Conservation (phyloP, 2,888 invertebrate species). For the Chironomus riparius region DNA sequence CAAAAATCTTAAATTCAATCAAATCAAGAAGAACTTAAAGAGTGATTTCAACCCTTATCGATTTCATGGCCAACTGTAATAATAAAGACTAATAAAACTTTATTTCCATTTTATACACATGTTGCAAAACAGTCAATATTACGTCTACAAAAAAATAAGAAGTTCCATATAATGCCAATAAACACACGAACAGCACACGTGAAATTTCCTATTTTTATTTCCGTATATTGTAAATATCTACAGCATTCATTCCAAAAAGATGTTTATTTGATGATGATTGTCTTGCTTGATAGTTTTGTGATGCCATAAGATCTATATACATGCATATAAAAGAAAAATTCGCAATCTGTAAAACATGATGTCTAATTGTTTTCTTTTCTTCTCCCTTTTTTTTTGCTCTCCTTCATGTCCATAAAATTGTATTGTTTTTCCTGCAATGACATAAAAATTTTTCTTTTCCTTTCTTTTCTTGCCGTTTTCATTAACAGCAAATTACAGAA, state of each 20-base stretch:
- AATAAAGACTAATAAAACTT: too few species aligned
- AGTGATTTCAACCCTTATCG: too few species aligned
- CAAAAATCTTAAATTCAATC: too few species aligned
- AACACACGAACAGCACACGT: too few species aligned
- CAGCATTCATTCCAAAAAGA: not conserved
- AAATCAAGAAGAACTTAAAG: too few species aligned
- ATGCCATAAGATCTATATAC: not conserved
- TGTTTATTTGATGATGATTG: conserved; percentile 27
- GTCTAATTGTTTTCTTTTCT: not conserved
- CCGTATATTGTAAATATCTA: too few species aligned
- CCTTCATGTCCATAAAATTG: not conserved
- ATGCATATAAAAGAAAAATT: not conserved
- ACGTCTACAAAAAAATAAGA: too few species aligned
- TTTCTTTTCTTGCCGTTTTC: not conserved
- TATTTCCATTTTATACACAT: too few species aligned
- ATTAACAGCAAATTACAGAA: not conserved
- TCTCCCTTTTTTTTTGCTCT: not conserved
- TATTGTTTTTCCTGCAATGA: conserved; percentile 1
- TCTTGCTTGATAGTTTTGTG: conserved; percentile 9
- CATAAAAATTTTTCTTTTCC: not conserved
- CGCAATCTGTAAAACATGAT: conserved; percentile 12
- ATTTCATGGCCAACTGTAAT: too few species aligned
- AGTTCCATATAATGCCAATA: too few species aligned
- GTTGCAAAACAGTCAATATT: too few species aligned
- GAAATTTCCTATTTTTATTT: too few species aligned